phyloP scores from a whole-genome alignment of 2,113 vertebrate species.

The Ovibos moschatus region DNA sequence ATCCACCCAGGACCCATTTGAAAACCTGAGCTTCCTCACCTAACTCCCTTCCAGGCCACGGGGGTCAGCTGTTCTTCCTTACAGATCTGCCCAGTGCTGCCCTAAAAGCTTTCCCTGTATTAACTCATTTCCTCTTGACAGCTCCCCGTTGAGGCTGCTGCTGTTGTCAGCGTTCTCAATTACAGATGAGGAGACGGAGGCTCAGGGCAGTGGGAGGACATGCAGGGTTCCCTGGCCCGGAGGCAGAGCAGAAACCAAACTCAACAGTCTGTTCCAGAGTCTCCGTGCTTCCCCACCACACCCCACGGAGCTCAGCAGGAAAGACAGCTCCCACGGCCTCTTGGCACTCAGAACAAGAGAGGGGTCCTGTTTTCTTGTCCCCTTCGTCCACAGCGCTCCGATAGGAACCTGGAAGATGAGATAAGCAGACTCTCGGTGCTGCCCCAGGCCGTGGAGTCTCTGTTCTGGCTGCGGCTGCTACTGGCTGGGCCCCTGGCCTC shows the following conservation, averaged over 20 bases:
- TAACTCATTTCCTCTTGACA: not conserved
- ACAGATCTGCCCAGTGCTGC: not conserved
- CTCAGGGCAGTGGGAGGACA: not conserved
- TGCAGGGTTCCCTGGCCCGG: not conserved
- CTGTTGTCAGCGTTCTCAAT: not conserved
- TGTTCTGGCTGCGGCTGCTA: not conserved
- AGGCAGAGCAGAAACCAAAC: not conserved
- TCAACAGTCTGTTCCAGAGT: not conserved
- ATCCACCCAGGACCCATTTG: not conserved
- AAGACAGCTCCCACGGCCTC: not conserved
- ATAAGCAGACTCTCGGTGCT: not conserved
- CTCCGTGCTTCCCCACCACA: not conserved
- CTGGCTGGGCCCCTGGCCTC: not conserved
- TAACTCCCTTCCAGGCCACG: not conserved
- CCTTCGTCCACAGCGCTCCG: rapidly evolving
- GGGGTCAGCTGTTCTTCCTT: not conserved
- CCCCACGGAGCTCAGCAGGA: not conserved
- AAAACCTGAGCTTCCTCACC: not conserved
- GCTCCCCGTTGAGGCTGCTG: rapidly evolving
- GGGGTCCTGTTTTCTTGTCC: not conserved
- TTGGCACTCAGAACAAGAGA: not conserved
- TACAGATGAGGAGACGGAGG: not conserved
- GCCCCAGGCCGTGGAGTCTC: not conserved
- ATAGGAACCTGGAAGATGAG: not conserved
- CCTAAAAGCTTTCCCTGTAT: not conserved